Conservation (phyloP, 2,797 vertebrate species). For the Pangasius mekongensis region DNA sequence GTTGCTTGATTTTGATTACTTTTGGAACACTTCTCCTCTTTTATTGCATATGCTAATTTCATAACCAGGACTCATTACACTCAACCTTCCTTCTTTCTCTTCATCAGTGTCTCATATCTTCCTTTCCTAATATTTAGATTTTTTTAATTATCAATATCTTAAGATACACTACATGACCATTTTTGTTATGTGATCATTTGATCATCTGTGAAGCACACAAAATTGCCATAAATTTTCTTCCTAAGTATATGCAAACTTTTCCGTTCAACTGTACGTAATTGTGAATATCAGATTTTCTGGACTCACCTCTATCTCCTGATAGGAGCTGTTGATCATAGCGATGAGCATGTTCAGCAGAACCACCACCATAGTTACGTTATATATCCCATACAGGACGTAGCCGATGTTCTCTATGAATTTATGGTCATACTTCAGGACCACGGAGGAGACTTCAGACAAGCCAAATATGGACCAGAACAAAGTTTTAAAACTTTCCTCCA, state of each 20-base stretch:
- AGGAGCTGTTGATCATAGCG: slow-evolving; percentile 99
- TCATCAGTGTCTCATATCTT: neutral
- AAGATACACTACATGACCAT: neutral
- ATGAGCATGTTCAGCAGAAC: slow-evolving; percentile 98
- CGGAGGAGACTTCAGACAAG: slow-evolving; percentile 94
- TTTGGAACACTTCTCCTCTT: neutral
- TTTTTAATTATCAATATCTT: neutral
- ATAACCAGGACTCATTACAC: neutral
- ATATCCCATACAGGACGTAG: slow-evolving; percentile 94
- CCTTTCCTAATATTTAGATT: neutral
- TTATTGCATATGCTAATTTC: neutral
- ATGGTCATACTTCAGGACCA: slow-evolving; percentile 96
- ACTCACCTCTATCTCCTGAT: slow-evolving; percentile 96
- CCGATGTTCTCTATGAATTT: slow-evolving; percentile 99
- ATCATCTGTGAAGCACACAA: neutral
- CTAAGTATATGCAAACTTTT: neutral
- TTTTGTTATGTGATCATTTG: neutral
- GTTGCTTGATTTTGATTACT: neutral
- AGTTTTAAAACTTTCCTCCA: slow-evolving; percentile 98
- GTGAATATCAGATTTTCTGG: neutral
- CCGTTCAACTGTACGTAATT: neutral
- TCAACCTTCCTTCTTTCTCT: neutral
- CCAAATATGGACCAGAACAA: slow-evolving; percentile 99
- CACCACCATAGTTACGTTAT: slow-evolving; percentile 98
- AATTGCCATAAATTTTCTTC: neutral